A percentile compares a stretch with the other conserved stretches of the same genome.
These are phyloP conservation scores for Dipodomys merriami DNA, from an alignment of 2,113 vertebrate species.

Conservation along the genomic window DNA sequence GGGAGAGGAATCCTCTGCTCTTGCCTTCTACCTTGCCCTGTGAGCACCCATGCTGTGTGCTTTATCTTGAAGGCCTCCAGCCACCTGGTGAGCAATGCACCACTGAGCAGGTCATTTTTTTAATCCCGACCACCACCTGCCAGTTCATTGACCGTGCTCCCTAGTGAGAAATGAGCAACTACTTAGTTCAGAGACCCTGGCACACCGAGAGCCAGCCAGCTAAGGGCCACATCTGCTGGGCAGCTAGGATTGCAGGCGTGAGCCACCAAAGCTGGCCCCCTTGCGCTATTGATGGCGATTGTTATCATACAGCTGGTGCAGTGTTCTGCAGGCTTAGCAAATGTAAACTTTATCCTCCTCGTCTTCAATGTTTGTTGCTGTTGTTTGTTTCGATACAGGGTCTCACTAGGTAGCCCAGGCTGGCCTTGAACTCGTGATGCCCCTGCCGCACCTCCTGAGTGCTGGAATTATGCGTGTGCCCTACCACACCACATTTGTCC, in stretches of 20 bases:
- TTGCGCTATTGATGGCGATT: too few relatives aligned
- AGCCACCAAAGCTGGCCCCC: neutral
- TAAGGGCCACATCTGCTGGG: too few relatives aligned
- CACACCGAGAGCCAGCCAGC: neutral
- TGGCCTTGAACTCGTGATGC: too few relatives aligned
- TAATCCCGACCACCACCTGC: slow-evolving; percentile 73
- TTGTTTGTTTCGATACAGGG: neutral
- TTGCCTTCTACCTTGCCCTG: too few relatives aligned
- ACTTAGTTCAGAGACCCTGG: slow-evolving; percentile 63
- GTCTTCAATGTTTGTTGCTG: neutral
- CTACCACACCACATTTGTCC: too few relatives aligned
- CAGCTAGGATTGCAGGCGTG: too few relatives aligned
- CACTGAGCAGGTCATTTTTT: slow-evolving; percentile 71
- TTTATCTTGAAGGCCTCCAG: neutral
- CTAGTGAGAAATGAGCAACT: slow-evolving; percentile 62
- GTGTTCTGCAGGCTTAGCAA: too few relatives aligned
- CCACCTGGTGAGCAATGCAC: slow-evolving; percentile 72
- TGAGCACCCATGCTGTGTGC: neutral
- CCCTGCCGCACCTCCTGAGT: too few relatives aligned
- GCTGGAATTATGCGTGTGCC: too few relatives aligned
- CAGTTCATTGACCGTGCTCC: slow-evolving; percentile 70
- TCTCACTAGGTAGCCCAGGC: neutral
- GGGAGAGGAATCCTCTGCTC: too few relatives aligned
- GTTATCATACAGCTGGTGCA: too few relatives aligned
- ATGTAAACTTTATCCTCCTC: too few relatives aligned